Conservation (phyloP, 2,113 vertebrate genomes). For the Neodon shergylaensis region DNA sequence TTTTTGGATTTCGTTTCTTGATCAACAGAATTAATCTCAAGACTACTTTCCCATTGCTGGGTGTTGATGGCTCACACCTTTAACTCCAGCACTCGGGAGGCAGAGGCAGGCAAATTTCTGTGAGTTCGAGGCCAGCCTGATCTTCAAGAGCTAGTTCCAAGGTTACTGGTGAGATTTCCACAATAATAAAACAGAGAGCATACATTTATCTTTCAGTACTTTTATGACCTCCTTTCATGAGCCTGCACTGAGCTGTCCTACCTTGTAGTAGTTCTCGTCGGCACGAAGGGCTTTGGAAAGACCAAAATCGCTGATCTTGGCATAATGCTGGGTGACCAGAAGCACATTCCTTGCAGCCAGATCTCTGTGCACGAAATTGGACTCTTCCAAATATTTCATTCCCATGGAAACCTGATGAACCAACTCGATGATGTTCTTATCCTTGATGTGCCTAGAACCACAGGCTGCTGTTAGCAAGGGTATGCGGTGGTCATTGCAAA, state of each 20-base stretch:
- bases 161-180: neutral
- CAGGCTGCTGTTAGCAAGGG: constrained; percentile 38
- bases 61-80: too few species aligned
- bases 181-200: neutral
- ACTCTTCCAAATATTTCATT: constrained; percentile 98
- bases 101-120: too few species aligned
- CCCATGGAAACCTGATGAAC: constrained; percentile 98
- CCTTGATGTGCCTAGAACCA: constrained; percentile 87
- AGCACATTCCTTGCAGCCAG: constrained; percentile 97
- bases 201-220: neutral
- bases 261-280: constrained; percentile 92
- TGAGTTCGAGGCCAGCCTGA: too few species aligned
- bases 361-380: constrained; percentile 97
- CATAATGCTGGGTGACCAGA: constrained; percentile 97
- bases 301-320: constrained; percentile 99
- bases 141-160: too few species aligned
- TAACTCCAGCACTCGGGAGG: too few species aligned
- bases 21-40: neutral
- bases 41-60: neutral
- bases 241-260: constrained; percentile 59
- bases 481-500: neutral
- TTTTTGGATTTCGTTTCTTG: neutral
- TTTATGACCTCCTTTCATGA: neutral
- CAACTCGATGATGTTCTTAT: constrained; percentile 96
- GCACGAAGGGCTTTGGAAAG: constrained; percentile 96